A percentile compares a stretch with the other conserved stretches of the same genome.
These are phyloP conservation scores for Bradypus variegatus DNA, from an alignment of 2,797 vertebrate genomes.

Conservation along the genomic window DNA sequence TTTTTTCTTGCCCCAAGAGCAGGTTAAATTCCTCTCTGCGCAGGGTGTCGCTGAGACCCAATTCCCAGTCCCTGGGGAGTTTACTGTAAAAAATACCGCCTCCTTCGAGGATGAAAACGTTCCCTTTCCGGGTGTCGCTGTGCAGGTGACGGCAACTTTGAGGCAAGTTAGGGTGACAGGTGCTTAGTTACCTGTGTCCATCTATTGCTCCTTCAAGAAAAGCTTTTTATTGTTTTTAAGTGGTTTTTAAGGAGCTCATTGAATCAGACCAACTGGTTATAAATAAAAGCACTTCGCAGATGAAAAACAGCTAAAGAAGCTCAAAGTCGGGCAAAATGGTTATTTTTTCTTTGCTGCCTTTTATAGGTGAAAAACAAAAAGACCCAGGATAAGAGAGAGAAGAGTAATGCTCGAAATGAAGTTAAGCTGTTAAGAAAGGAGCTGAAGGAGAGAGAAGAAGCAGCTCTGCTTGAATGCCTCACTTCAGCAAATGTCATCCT, in stretches of 20 bases:
- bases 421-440: constrained; percentile 86
- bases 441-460: constrained; percentile 84
- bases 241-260: neutral
- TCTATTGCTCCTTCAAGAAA: neutral
- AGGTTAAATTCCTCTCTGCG: fast-evolving
- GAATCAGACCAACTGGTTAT: too few species aligned
- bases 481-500: constrained; percentile 81
- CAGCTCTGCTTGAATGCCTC: constrained; percentile 83
- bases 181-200: fast-evolving
- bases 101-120: fast-evolving
- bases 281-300: too few species aligned
- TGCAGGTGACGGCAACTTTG: neutral
- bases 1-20: neutral
- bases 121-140: fast-evolving
- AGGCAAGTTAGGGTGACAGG: neutral
- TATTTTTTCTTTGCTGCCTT: neutral
- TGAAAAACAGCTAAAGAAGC: neutral
- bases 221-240: neutral
- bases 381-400: constrained; percentile 80
- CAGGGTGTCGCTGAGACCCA: fast-evolving
- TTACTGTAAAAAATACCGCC: fast-evolving
- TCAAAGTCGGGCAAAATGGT: fast-evolving
- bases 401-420: constrained; percentile 78
- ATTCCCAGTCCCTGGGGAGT: fast-evolving
- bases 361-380: constrained; percentile 81